Percentiles rank a stretch among this genome's conserved stretches.
These are phyloP conservation scores for Nautilus pompilius DNA, from an alignment of 1,140 invertebrate species.

Conservation along the genomic window DNA sequence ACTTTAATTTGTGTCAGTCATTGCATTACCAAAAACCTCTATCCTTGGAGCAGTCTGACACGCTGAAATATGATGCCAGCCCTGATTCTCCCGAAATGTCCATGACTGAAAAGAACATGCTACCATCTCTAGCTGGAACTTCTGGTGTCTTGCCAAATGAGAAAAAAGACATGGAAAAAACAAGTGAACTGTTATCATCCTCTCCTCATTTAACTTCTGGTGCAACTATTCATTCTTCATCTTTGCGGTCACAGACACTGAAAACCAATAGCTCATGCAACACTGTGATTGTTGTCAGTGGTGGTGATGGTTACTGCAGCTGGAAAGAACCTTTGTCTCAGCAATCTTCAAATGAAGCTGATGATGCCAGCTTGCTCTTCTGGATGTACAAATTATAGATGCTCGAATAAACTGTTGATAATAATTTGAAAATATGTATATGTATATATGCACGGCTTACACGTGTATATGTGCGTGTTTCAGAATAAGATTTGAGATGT, in stretches of 20 bases:
- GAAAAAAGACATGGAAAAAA: background rate
- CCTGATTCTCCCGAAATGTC: background rate
- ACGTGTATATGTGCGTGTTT: no score
- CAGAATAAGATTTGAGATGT: no score
- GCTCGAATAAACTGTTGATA: no score
- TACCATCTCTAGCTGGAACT: background rate
- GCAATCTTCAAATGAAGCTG: constrained; percentile 8
- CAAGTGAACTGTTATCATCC: background rate
- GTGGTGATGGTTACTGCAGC: constrained; percentile 44
- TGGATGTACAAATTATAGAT: constrained; percentile 49
- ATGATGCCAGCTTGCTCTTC: constrained; percentile 37
- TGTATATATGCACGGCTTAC: no score
- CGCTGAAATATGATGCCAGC: background rate
- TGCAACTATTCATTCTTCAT: background rate
- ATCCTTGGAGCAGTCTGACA: background rate
- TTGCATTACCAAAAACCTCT: background rate
- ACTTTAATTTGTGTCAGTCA: background rate
- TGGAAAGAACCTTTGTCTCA: constrained; percentile 22
- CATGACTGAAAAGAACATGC: no score
- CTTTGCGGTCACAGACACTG: constrained; percentile 21
- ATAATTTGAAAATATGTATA: no score
- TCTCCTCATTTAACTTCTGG: background rate
- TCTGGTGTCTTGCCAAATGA: background rate
- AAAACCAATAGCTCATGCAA: constrained; percentile 28
- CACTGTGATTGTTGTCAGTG: constrained; percentile 43